Conservation (phyloP, 2,113 vertebrate species). For the Polypterus senegalus region DNA sequence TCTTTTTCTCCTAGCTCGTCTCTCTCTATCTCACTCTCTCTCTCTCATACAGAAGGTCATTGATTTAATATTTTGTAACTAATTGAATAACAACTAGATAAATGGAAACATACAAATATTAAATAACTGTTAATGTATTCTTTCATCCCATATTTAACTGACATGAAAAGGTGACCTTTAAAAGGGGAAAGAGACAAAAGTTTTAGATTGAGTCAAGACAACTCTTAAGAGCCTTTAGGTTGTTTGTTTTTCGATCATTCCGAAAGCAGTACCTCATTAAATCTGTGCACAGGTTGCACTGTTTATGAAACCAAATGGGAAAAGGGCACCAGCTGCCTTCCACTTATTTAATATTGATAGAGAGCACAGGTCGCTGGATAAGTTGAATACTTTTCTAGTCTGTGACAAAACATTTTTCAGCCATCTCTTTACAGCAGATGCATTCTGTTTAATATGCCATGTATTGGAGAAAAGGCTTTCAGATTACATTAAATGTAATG, state of each 20-base stretch:
- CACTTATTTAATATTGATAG: conserved; percentile 10
- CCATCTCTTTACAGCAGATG: conserved; percentile 2
- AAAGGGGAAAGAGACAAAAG: too few species aligned
- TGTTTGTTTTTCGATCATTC: neutral
- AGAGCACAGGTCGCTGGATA: conserved; percentile 4
- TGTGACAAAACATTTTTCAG: conserved; percentile 4
- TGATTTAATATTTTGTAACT: too few species aligned
- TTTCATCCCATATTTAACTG: too few species aligned
- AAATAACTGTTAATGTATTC: too few species aligned
- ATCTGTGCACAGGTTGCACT: conserved; percentile 3
- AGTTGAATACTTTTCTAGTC: neutral
- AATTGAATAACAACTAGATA: too few species aligned
- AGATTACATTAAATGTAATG: conserved; percentile 3
- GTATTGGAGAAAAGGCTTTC: neutral
- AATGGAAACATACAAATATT: too few species aligned
- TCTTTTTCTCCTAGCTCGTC: too few species aligned
- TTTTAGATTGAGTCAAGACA: too few species aligned
- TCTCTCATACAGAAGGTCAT: too few species aligned
- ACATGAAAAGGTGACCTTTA: too few species aligned
- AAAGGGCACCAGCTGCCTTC: conserved; percentile 13
- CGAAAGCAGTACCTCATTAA: neutral
- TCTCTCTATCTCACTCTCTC: too few species aligned
- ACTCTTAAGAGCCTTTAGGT: too few species aligned
- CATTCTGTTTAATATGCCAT: neutral
- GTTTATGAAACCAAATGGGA: conserved; percentile 8